Evolutionary conservation across 2,888 invertebrate species (phyloP), one percentile per base, ranked within the genome.

Genomic region (Trissolcus brochymenae): DNA sequence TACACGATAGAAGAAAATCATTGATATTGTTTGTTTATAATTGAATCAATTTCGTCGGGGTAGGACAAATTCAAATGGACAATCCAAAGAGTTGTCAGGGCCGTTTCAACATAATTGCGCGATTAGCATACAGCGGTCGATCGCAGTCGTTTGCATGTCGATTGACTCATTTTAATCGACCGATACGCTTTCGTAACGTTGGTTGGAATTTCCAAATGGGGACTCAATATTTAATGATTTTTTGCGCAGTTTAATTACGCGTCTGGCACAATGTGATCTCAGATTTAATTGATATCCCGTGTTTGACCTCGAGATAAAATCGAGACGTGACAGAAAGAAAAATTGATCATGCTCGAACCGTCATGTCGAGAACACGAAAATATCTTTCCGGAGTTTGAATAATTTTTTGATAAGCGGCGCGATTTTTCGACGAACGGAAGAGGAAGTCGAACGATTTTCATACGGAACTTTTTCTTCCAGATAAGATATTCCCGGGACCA

Each of bases 61-160:
- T 49, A 51, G 40, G 55, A 17, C 43, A 51, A 46, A 41, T 54
- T 51, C 53, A 4, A 16, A 70, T 71, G 55, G 51, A 21, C 25
- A 54, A 41, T 40, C 67, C 62, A 49, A 56, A 56, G 51, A 65
- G 40, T 35, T 54, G 68, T 67, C 64, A 60, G 29, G 50, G 21
- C 64, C 25, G 64, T 64, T 68, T 60, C 77, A 68, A 61, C 65
- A 61, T 72, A 73, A 73, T 65, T 73, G 60, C 73, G 64, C 64
- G 68, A 77, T 77, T 77, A 78, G 68, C 78, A 78, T 78, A 78
- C 74, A 73, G 61, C 54, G 73, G 70, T 55, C 66, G 73, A 78
- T 70, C 35, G 70, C 53, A 41, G 66, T 66, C 70, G 73, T 78
- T 78, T 74, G 73, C 78, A 73, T 73, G 73, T 61, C 68, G 73